Percentiles rank a stretch among this genome's conserved stretches.
Evolutionary conservation across 2,888 invertebrate species (phyloP).

Genomic region (Eucera pruinosa): DNA sequence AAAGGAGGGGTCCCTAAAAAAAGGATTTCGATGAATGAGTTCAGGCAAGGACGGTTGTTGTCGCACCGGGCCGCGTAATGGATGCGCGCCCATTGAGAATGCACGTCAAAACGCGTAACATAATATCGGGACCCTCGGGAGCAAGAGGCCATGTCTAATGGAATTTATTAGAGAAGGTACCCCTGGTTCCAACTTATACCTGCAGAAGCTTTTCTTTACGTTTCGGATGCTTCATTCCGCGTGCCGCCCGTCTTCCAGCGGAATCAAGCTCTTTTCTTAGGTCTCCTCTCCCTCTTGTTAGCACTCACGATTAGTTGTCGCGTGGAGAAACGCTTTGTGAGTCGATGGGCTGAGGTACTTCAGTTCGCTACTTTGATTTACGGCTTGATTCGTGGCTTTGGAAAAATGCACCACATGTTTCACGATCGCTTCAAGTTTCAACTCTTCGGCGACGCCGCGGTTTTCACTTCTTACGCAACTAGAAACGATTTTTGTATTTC

Average conservation of each 20-base stretch:
- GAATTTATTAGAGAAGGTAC: slow-evolving; percentile 82
- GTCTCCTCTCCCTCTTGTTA: slow-evolving; percentile 3
- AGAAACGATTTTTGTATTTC: no score
- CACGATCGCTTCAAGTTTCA: no score
- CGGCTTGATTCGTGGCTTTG: neutral
- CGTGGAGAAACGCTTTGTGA: slow-evolving; percentile 1
- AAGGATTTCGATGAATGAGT: slow-evolving; percentile 64
- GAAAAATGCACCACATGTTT: no score
- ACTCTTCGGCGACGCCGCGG: no score
- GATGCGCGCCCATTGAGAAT: slow-evolving; percentile 78
- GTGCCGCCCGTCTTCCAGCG: slow-evolving; percentile 10
- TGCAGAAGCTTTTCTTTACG: slow-evolving; percentile 7
- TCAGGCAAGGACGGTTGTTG: slow-evolving; percentile 69
- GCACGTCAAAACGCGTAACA: slow-evolving; percentile 80
- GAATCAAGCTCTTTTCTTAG: no score
- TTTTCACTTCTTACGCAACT: no score
- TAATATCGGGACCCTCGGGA: slow-evolving; percentile 79
- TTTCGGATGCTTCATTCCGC: neutral
- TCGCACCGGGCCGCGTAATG: slow-evolving; percentile 80
- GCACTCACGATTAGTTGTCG: slow-evolving; percentile 18
- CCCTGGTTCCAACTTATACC: slow-evolving; percentile 11
- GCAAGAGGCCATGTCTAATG: slow-evolving; percentile 83
- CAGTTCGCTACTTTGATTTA: slow-evolving; percentile 3
- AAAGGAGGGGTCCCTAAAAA: slow-evolving; percentile 44
- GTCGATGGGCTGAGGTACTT: neutral